Percentiles rank a stretch among this genome's conserved stretches.
Evolutionary conservation across 2,113 vertebrate genomes (phyloP).

Genomic region (Megaceryle torquata): DNA sequence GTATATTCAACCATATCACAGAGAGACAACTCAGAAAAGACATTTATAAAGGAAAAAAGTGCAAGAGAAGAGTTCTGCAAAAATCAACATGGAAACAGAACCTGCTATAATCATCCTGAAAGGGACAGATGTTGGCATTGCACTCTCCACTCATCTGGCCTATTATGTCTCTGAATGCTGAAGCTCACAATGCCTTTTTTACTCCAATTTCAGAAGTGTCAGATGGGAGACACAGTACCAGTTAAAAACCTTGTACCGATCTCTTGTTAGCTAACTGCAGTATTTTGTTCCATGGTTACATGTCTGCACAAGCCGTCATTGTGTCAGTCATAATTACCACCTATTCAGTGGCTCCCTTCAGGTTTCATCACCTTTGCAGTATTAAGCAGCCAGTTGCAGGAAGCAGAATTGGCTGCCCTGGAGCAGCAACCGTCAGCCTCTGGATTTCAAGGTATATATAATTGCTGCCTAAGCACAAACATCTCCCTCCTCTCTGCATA

Average conservation of each 20-base stretch:
- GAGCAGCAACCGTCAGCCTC: conserved; percentile 70
- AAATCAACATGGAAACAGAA: conserved; percentile 68
- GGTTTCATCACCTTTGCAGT: conserved; percentile 74
- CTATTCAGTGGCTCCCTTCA: conserved; percentile 74
- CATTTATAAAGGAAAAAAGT: conserved; percentile 51
- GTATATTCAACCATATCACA: not conserved
- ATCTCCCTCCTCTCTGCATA: not conserved
- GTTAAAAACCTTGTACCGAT: conserved; percentile 55
- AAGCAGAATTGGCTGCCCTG: conserved; percentile 64
- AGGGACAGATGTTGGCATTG: conserved; percentile 64
- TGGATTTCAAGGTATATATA: conserved; percentile 67
- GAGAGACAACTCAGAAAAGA: conserved; percentile 15
- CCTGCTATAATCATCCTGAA: conserved; percentile 46
- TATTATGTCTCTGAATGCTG: conserved; percentile 60
- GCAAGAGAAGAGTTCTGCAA: conserved; percentile 31
- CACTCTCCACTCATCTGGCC: conserved; percentile 56
- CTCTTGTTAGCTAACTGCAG: conserved; percentile 73
- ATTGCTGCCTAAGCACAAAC: conserved; percentile 70
- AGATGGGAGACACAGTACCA: conserved; percentile 63
- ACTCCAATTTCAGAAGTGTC: conserved; percentile 73
- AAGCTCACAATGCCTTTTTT: conserved; percentile 49
- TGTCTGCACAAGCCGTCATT: conserved; percentile 72
- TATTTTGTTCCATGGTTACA: conserved; percentile 70
- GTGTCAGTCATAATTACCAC: conserved; percentile 83
- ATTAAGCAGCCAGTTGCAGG: conserved; percentile 75